These are phyloP conservation scores for Drosophila austrosaltans DNA, from an alignment of 2,888 invertebrate genomes.

Conservation along the genomic window DNA sequence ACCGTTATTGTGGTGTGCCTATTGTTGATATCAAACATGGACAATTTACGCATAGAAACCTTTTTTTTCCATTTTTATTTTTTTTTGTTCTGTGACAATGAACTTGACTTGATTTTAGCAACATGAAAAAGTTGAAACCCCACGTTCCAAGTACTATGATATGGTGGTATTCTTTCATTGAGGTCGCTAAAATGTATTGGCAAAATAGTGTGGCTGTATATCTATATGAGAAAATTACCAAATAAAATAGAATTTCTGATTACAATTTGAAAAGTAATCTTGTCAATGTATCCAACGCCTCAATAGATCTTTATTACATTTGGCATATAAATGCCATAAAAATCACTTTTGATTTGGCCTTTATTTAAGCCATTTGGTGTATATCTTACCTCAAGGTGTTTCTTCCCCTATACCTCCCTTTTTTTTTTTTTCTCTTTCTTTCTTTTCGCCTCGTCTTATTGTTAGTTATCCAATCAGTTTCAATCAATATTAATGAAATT, in stretches of 20 bases:
- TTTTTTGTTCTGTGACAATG: background rate
- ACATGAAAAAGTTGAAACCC: background rate
- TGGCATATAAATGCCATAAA: background rate
- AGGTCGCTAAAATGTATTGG: background rate
- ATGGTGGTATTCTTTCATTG: background rate
- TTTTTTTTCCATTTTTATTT: background rate
- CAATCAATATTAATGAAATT: slow-evolving; percentile 62
- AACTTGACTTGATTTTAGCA: background rate
- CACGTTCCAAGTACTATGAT: background rate
- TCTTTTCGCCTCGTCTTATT: background rate
- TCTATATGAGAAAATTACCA: background rate
- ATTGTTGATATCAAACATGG: slow-evolving; percentile 3
- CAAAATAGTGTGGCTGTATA: slow-evolving; percentile 9
- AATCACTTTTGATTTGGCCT: background rate
- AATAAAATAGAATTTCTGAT: background rate
- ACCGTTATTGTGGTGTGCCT: background rate
- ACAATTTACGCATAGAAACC: slow-evolving; percentile 5
- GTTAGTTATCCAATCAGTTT: slow-evolving; percentile 17
- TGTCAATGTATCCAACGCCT: too few species aligned
- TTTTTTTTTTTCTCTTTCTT: background rate
- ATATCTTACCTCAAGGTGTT: slow-evolving; percentile 1
- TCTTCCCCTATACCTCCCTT: background rate
- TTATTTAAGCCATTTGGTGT: slow-evolving; percentile 5
- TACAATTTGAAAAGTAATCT: too few species aligned
- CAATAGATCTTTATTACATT: slow-evolving; percentile 3